Conservation (phyloP, 2,797 vertebrate species). For the Alosa sapidissima region DNA sequence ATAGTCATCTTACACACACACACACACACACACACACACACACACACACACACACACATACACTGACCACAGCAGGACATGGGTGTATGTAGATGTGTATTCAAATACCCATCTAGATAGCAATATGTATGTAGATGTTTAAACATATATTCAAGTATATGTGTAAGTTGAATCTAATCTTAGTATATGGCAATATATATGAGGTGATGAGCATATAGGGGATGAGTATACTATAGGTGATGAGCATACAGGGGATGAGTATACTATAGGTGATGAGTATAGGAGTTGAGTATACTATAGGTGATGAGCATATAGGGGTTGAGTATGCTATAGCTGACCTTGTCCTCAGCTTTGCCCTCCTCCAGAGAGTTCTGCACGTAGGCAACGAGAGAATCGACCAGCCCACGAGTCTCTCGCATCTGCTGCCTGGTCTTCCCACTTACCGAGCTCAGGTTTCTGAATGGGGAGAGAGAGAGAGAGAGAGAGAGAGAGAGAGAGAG, state of each 20-base stretch:
- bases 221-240: too few relatives aligned
- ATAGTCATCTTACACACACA: not conserved
- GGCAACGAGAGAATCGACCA: conserved; percentile 89
- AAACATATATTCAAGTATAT: too few relatives aligned
- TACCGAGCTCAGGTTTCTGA: conserved; percentile 92
- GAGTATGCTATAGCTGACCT: conserved; percentile 71
- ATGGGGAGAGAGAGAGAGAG: not conserved
- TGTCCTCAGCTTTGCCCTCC: conserved; percentile 83
- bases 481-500: not conserved
- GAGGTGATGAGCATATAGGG: not conserved
- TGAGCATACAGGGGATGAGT: too few relatives aligned
- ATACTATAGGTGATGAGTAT: too few relatives aligned
- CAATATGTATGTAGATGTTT: not conserved
- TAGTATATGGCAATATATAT: too few relatives aligned
- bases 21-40: not conserved
- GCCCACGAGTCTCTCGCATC: conserved; percentile 87
- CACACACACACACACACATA: too few relatives aligned
- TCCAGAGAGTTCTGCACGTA: conserved; percentile 84
- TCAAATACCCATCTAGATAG: not conserved
- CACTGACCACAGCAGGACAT: too few relatives aligned
- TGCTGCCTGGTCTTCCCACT: conserved; percentile 90
- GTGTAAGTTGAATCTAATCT: too few relatives aligned
- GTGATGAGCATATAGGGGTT: not conserved
- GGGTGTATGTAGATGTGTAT: too few relatives aligned
- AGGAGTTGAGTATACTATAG: too few relatives aligned